These are phyloP conservation scores for Sebastes baramenuke DNA, from an alignment of 2,797 vertebrate species.

Conservation along the genomic window DNA sequence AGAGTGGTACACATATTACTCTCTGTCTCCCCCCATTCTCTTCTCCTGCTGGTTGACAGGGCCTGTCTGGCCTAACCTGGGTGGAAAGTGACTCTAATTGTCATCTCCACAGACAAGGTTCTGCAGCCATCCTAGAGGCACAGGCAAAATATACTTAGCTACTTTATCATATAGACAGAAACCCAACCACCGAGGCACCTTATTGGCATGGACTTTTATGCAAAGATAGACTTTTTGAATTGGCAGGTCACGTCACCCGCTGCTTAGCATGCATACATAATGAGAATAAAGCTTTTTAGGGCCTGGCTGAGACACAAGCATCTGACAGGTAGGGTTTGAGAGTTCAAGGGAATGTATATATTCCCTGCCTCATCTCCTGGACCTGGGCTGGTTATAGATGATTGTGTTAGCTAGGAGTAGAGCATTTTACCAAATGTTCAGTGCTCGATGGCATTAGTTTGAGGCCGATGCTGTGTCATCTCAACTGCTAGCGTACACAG, in stretches of 20 bases:
- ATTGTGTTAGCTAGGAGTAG: slow-evolving; percentile 72
- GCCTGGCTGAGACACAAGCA: slow-evolving; percentile 76
- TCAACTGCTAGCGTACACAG: slow-evolving; percentile 37
- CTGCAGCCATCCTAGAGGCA: slow-evolving; percentile 81
- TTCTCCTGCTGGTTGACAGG: slow-evolving; percentile 81
- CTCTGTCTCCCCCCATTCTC: slow-evolving; percentile 82
- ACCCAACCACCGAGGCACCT: slow-evolving; percentile 63
- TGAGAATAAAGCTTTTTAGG: slow-evolving; percentile 76
- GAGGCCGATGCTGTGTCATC: slow-evolving; percentile 64
- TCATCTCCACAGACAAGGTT: slow-evolving; percentile 87
- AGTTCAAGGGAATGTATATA: slow-evolving; percentile 76
- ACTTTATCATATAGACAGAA: slow-evolving; percentile 87
- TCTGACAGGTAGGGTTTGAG: slow-evolving; percentile 81
- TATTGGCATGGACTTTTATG: slow-evolving; percentile 85
- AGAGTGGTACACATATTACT: slow-evolving; percentile 83
- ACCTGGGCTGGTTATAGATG: slow-evolving; percentile 62
- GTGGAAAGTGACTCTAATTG: slow-evolving; percentile 89
- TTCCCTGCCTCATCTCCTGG: slow-evolving; percentile 71
- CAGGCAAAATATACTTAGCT: slow-evolving; percentile 84
- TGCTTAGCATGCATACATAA: slow-evolving; percentile 84
- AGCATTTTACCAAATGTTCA: slow-evolving; percentile 76
- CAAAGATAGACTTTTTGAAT: slow-evolving; percentile 86
- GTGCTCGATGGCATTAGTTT: slow-evolving; percentile 68
- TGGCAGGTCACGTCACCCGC: slow-evolving; percentile 81
- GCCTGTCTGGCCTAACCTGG: slow-evolving; percentile 84